phyloP scores from a whole-genome alignment of 2,888 invertebrate species.

The Sesamia inferens region DNA sequence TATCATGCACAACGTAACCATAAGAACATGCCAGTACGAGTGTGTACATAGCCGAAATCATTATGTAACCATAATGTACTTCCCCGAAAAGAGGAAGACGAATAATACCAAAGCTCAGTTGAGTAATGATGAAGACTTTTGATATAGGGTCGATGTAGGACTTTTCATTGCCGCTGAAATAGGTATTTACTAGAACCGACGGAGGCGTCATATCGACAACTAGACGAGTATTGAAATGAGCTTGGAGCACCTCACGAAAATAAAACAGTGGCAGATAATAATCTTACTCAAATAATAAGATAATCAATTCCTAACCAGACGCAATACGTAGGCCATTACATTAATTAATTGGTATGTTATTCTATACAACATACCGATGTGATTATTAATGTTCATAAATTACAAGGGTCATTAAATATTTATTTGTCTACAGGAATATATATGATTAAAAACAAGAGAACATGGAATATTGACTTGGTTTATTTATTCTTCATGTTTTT shows the following conservation, averaged over 20 bases:
- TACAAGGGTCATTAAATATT: not conserved
- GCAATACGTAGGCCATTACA: constrained; percentile 43
- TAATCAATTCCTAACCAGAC: constrained; percentile 47
- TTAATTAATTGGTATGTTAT: constrained; percentile 46
- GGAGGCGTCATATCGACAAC: constrained; percentile 68
- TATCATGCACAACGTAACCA: constrained; percentile 13
- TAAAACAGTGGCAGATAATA: constrained; percentile 49
- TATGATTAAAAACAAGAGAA: not conserved
- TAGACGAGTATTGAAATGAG: constrained; percentile 32
- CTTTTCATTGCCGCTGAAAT: constrained; percentile 64
- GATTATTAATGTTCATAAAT: constrained; percentile 20
- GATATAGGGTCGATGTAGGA: constrained; percentile 71
- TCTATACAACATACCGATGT: constrained; percentile 5
- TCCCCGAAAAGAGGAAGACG: constrained; percentile 68
- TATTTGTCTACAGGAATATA: not conserved
- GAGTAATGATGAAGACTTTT: constrained; percentile 68
- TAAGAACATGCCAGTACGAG: constrained; percentile 40
- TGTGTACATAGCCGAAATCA: constrained; percentile 61
- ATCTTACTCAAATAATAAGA: constrained; percentile 55
- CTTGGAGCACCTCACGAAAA: constrained; percentile 11
- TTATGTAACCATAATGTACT: constrained; percentile 51
- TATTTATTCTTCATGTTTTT: constrained; percentile 20
- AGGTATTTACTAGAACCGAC: constrained; percentile 72
- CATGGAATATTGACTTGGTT: constrained; percentile 27
- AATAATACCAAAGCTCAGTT: constrained; percentile 68